Conservation (phyloP, 1,140 invertebrate genomes). For the Ostrea edulis region DNA sequence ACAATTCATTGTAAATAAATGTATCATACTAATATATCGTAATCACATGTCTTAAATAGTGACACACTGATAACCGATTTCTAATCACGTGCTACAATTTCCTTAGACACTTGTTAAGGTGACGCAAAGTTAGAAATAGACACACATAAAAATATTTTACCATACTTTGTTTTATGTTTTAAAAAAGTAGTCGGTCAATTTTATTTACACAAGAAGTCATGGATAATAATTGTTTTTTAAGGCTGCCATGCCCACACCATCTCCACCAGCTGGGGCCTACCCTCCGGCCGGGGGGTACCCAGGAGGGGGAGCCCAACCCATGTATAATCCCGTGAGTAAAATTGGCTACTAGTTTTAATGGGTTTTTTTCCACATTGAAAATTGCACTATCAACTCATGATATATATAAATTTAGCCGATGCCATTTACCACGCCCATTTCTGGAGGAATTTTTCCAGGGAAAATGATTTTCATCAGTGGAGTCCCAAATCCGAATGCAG, state of each 20-base stretch:
- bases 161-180: not conserved
- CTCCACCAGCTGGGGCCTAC: constrained; percentile 16
- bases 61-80: too few relatives aligned
- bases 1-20: too few relatives aligned
- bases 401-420: constrained; percentile 55
- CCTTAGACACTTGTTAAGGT: too few relatives aligned
- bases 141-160: not conserved
- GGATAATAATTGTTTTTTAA: not conserved
- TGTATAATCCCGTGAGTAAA: constrained; percentile 57
- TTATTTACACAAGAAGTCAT: not conserved
- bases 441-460: constrained; percentile 58
- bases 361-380: not conserved
- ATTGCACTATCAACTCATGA: too few relatives aligned
- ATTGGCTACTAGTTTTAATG: not conserved
- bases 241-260: constrained; percentile 10
- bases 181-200: not conserved
- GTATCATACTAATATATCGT: too few relatives aligned
- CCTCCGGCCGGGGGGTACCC: not conserved
- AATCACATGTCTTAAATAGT: too few relatives aligned
- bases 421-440: constrained; percentile 54
- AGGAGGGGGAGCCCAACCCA: constrained; percentile 46
- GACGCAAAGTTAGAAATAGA: not conserved
- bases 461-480: constrained; percentile 64
- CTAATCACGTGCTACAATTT: too few relatives aligned
- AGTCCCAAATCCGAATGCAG: constrained; percentile 44